Evolutionary conservation across 2,797 vertebrate species (phyloP).

Genomic region (Chrysolophus pictus): DNA sequence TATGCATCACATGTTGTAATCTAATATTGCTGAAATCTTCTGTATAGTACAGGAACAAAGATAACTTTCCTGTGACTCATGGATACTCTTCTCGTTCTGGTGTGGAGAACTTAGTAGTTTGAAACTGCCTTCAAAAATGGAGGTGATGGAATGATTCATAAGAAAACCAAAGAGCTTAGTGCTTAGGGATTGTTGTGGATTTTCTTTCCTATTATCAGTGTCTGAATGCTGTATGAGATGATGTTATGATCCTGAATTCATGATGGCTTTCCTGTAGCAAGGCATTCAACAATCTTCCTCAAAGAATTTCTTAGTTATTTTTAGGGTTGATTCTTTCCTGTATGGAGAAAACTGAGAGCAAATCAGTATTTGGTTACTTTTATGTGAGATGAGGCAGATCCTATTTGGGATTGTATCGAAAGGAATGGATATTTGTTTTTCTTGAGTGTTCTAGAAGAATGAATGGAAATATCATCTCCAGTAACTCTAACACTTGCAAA

Average conservation of each 20-base stretch:
- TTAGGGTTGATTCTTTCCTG: not conserved
- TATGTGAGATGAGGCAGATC: not conserved
- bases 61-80: not conserved
- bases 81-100: not conserved
- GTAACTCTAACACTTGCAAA: not conserved
- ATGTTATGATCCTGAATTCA: not conserved
- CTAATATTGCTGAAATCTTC: rapidly evolving
- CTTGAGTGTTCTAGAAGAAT: not conserved
- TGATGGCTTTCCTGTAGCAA: not conserved
- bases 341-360: not conserved
- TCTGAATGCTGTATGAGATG: not conserved
- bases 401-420: not conserved
- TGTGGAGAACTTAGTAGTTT: not conserved
- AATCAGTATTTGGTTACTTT: not conserved
- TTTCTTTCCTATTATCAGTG: not conserved
- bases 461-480: not conserved
- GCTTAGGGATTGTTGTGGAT: not conserved
- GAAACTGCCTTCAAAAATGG: not conserved
- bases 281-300: not conserved
- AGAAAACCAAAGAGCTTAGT: not conserved
- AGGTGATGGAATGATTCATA: not conserved
- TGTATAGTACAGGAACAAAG: not conserved
- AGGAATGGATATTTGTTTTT: not conserved
- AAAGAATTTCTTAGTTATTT: not conserved
- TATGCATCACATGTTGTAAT: not conserved